These are phyloP conservation scores for Poeciliopsis occidentalis DNA, from an alignment of 2,113 vertebrate species.

Conservation along the genomic window DNA sequence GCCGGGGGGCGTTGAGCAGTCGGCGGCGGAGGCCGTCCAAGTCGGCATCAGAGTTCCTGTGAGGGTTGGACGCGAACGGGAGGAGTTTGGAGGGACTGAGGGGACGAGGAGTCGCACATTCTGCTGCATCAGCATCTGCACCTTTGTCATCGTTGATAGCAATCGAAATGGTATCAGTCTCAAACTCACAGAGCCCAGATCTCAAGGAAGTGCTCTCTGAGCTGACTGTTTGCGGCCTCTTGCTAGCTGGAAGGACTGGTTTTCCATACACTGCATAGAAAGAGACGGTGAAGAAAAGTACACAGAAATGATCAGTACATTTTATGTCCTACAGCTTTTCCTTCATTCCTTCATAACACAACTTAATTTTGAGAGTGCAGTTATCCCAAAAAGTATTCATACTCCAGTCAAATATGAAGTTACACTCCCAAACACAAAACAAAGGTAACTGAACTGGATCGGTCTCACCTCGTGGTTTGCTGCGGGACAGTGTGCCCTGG, in stretches of 20 bases:
- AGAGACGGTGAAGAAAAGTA: background rate
- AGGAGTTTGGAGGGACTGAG: constrained; percentile 95
- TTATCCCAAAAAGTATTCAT: no score
- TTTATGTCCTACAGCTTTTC: no score
- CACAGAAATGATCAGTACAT: background rate
- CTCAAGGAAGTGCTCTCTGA: constrained; percentile 58
- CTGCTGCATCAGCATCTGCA: constrained; percentile 71
- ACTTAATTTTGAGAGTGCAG: no score
- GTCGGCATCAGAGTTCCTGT: constrained; percentile 89
- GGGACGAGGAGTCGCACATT: constrained; percentile 85
- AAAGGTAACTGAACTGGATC: no score
- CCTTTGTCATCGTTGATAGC: constrained; percentile 20
- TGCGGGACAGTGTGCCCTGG: constrained; percentile 84
- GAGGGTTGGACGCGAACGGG: constrained; percentile 90
- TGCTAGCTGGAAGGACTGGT: constrained; percentile 82
- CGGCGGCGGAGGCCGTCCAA: constrained; percentile 88
- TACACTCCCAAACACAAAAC: no score
- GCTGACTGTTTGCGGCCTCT: constrained; percentile 57
- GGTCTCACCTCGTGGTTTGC: constrained; percentile 80
- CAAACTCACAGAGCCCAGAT: constrained; percentile 7
- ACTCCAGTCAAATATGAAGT: no score
- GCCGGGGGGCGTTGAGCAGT: constrained; percentile 89
- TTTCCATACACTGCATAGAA: constrained; percentile 88
- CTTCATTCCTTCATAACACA: no score
- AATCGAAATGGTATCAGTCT: constrained; percentile 62